Percentiles rank a stretch among this genome's conserved stretches.
These are phyloP conservation scores for Palaemon carinicauda DNA, from an alignment of 1,140 invertebrate genomes.

Conservation along the genomic window DNA sequence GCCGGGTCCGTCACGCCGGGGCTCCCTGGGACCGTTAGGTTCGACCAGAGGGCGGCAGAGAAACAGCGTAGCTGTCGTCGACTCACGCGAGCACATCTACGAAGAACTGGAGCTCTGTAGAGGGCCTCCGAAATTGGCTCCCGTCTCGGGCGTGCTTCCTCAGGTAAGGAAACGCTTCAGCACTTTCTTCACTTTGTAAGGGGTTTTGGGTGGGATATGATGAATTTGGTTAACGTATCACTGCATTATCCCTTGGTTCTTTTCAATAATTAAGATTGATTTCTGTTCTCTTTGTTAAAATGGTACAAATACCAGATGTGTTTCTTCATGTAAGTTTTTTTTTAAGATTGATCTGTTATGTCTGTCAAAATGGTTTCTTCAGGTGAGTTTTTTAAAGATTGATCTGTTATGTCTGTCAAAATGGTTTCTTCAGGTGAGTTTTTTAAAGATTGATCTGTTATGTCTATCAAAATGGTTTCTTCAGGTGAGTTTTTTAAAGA, in stretches of 20 bases:
- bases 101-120: slow-evolving; percentile 57
- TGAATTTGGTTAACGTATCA: no score
- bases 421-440: not conserved
- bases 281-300: not conserved
- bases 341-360: no score
- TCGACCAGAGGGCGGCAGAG: slow-evolving; percentile 45
- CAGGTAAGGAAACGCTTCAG: slow-evolving; percentile 57
- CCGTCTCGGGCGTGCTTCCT: slow-evolving; percentile 55
- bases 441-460: no score
- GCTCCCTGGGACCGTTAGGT: slow-evolving; percentile 30
- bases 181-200: no score
- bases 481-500: no score
- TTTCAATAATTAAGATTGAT: not conserved
- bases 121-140: slow-evolving; percentile 54
- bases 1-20: slow-evolving; percentile 56
- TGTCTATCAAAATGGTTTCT: not conserved
- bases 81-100: slow-evolving; percentile 59
- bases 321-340: not conserved
- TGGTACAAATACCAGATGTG: no score
- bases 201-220: no score
- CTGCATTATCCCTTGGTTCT: no score
- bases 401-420: not conserved
- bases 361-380: not conserved
- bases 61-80: slow-evolving; percentile 60
- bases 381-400: no score